phyloP scores from a whole-genome alignment of 2,888 invertebrate genomes.

The Leuctra nigra region DNA sequence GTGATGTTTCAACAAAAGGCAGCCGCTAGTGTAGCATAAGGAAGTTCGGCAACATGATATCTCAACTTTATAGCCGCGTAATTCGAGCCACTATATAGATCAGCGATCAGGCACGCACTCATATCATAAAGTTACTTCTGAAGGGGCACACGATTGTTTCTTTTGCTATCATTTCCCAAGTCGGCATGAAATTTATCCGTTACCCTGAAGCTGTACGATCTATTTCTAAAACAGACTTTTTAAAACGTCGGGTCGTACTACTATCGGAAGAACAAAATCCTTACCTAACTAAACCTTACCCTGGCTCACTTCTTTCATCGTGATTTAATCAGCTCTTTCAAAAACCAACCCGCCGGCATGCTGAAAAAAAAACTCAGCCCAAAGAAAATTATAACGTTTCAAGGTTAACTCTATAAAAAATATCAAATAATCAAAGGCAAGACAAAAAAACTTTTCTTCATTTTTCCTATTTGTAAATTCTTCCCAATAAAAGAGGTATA shows the following conservation, averaged over 20 bases:
- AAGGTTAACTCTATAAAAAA: conserved; percentile 21
- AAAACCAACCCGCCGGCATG: conserved; percentile 12
- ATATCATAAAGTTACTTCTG: conserved; percentile 5
- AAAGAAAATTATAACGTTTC: conserved; percentile 18
- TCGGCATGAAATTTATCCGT: conserved; percentile 10
- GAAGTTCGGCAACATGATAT: too few relatives aligned
- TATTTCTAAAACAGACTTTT: neutral
- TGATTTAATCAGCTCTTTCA: conserved; percentile 18
- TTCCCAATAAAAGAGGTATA: conserved; percentile 9
- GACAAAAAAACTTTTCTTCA: conserved; percentile 7
- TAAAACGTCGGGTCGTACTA: neutral
- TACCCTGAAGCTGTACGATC: conserved; percentile 4
- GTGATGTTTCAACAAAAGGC: too few relatives aligned
- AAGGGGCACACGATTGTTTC: conserved; percentile 4
- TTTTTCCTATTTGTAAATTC: conserved; percentile 3
- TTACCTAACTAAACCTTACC: neutral
- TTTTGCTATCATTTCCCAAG: neutral
- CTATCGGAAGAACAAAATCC: neutral
- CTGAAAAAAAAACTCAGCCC: conserved; percentile 6
- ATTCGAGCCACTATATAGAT: too few relatives aligned
- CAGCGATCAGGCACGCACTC: too few relatives aligned
- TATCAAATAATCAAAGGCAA: conserved; percentile 16
- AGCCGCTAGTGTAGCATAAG: too few relatives aligned
- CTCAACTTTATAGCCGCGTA: too few relatives aligned
- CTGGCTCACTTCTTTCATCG: neutral